phyloP scores from a whole-genome alignment of 2,888 invertebrate genomes.

The Branchellion lobata region DNA sequence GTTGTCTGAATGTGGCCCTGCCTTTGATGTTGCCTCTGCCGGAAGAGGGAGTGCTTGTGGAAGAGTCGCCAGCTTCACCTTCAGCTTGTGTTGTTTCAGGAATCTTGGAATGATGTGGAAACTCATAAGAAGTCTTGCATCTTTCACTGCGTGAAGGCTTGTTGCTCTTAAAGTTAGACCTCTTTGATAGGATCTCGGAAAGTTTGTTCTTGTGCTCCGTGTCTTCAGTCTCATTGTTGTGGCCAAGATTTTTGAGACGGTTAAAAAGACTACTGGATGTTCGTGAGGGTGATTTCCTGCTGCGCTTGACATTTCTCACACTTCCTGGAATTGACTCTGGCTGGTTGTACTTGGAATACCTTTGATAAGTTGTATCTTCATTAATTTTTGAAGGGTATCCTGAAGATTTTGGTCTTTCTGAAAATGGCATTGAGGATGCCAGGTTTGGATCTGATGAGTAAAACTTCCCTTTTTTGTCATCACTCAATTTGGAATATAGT shows the following conservation, averaged over 20 bases:
- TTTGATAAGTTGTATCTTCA: background rate
- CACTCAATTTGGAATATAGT: background rate
- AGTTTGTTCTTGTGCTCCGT: background rate
- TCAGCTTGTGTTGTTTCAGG: background rate
- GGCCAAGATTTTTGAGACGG: background rate
- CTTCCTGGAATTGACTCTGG: background rate
- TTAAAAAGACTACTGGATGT: background rate
- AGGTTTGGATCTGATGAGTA: slow-evolving; percentile 4
- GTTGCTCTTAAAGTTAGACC: background rate
- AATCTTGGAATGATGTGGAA: background rate
- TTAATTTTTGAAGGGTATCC: background rate
- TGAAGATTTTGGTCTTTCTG: background rate
- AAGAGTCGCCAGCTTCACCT: background rate
- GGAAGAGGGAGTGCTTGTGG: background rate
- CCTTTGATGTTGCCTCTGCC: background rate
- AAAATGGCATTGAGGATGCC: background rate
- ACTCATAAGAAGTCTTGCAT: background rate
- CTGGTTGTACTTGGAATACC: background rate
- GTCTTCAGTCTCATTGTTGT: background rate
- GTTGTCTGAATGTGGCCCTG: background rate
- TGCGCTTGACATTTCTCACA: too few relatives aligned
- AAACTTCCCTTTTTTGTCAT: slow-evolving; percentile 4
- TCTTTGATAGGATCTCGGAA: background rate
- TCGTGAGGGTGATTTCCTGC: background rate
- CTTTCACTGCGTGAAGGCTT: background rate